These are phyloP conservation scores for Pseudomyrmex sp. DNA, from an alignment of 1,140 invertebrate species.

Conservation along the genomic window DNA sequence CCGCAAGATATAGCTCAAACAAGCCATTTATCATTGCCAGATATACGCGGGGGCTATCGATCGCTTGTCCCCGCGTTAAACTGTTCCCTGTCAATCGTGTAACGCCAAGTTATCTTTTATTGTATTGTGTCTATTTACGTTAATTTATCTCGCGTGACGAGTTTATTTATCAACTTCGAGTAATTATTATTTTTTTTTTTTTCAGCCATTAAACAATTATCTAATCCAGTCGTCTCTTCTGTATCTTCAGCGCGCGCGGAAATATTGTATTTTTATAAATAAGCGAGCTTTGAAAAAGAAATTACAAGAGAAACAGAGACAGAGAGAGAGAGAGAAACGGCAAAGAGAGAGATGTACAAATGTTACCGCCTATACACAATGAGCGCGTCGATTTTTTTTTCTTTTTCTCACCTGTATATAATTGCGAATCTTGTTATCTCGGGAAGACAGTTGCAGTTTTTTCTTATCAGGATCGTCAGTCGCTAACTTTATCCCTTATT, in stretches of 20 bases:
- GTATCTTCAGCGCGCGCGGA: too few relatives aligned
- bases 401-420: neutral
- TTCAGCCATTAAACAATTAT: too few relatives aligned
- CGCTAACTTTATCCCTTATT: neutral
- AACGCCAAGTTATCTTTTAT: too few relatives aligned
- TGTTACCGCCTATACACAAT: neutral
- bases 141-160: too few relatives aligned
- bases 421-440: constrained; percentile 12
- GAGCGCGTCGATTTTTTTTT: too few relatives aligned
- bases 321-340: neutral
- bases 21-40: constrained; percentile 25
- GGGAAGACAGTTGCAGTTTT: neutral
- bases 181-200: too few relatives aligned
- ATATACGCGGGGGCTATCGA: neutral
- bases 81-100: neutral
- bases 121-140: too few relatives aligned
- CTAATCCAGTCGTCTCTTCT: too few relatives aligned
- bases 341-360: constrained; percentile 5
- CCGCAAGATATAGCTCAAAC: constrained; percentile 22
- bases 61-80: neutral
- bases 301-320: neutral
- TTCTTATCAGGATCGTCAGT: too few relatives aligned
- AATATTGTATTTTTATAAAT: too few relatives aligned
- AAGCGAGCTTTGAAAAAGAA: neutral
- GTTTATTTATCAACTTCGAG: too few relatives aligned